Percentiles rank a stretch among this genome's conserved stretches.
phyloP scores from a whole-genome alignment of 1,140 invertebrate genomes.

The Drusus annulatus region DNA sequence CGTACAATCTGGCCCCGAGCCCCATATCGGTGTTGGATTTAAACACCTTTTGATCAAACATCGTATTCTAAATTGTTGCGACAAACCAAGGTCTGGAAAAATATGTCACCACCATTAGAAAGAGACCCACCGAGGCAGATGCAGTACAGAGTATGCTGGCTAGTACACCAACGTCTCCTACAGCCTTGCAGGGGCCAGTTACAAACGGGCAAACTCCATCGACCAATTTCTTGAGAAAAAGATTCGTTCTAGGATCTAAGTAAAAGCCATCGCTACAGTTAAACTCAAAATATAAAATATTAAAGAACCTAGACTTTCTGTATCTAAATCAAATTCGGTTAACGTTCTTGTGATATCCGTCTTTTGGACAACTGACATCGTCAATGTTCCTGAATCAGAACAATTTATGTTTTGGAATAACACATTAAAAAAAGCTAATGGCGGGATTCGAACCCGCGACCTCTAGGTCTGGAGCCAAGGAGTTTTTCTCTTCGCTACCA shows the following conservation, averaged over 20 bases:
- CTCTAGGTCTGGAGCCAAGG: too few species aligned
- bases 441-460: too few species aligned
- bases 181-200: slow-evolving; percentile 57
- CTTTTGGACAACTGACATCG: too few species aligned
- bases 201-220: slow-evolving; percentile 1
- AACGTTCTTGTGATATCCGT: too few species aligned
- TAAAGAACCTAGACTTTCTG: too few species aligned
- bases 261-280: not conserved
- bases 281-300: too few species aligned
- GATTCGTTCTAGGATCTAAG: slow-evolving; percentile 38
- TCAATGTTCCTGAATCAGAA: too few species aligned
- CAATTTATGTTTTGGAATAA: too few species aligned
- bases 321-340: too few species aligned
- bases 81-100: slow-evolving; percentile 35
- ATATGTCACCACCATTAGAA: not conserved
- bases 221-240: slow-evolving; percentile 30
- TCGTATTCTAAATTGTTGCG: not conserved
- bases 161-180: slow-evolving; percentile 62
- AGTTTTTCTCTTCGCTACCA: too few species aligned
- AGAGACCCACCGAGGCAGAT: slow-evolving; percentile 60
- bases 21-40: not conserved
- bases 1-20: not conserved
- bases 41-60: slow-evolving; percentile 1
- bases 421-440: too few species aligned
- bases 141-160: slow-evolving; percentile 64